Percentiles rank a stretch among this genome's conserved stretches.
These are phyloP conservation scores for Drosophila melanosoma DNA, from an alignment of 2,888 invertebrate species.

Conservation along the genomic window DNA sequence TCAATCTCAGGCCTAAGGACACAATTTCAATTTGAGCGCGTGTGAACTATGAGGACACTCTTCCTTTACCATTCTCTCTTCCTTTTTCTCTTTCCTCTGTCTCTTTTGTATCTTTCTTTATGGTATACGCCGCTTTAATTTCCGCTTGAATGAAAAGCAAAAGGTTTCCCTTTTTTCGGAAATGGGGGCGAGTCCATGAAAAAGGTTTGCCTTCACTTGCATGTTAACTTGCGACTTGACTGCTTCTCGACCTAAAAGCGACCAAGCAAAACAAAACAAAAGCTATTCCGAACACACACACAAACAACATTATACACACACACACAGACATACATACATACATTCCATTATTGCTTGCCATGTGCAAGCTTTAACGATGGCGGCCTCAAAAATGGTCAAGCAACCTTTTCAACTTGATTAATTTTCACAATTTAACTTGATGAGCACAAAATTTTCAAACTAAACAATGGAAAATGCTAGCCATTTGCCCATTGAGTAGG, in stretches of 20 bases:
- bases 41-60: constrained; percentile 42
- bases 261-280: constrained; percentile 61
- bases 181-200: constrained; percentile 12
- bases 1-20: constrained; percentile 63
- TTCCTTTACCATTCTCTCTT: constrained; percentile 4
- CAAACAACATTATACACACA: neutral
- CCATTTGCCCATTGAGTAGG: constrained; percentile 16
- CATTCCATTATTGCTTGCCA: constrained; percentile 21
- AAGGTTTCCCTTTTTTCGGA: constrained; percentile 55
- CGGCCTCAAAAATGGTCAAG: constrained; percentile 30
- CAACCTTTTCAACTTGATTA: constrained; percentile 81
- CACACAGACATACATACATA: neutral
- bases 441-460: constrained; percentile 61
- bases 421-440: constrained; percentile 79
- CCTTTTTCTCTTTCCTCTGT: neutral
- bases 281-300: constrained; percentile 22
- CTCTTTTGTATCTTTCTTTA: neutral
- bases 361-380: constrained; percentile 35
- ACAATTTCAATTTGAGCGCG: constrained; percentile 67
- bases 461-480: constrained; percentile 45
- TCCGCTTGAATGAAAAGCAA: constrained; percentile 80
- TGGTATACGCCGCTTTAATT: constrained; percentile 65
- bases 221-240: constrained; percentile 67
- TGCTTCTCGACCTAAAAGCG: constrained; percentile 50
- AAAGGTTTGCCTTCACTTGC: constrained; percentile 60